Evolutionary conservation across 37 sponge, comb jelly and placozoan genomes (phyloP).

Genomic region (Theonella swinhoei): DNA sequence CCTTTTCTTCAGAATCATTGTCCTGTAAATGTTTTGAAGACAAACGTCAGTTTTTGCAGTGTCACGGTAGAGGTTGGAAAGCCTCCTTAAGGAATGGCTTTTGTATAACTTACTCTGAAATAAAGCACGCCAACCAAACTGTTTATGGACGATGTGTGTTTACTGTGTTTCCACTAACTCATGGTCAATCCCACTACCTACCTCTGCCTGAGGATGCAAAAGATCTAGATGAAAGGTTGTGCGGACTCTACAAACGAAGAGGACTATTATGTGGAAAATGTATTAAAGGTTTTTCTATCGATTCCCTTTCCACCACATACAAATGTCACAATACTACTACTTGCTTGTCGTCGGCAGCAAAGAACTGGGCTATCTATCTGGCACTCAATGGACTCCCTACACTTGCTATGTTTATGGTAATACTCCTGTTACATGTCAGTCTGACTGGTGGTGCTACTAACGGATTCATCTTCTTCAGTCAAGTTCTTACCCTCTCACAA

Average conservation of each 20-base stretch:
- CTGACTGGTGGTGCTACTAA: slow-evolving; percentile 24
- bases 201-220: neutral
- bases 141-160: neutral
- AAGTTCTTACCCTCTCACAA: slow-evolving; percentile 10
- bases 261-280: slow-evolving; percentile 9
- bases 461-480: slow-evolving; percentile 50
- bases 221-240: slow-evolving; percentile 13
- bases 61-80: neutral
- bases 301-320: slow-evolving; percentile 6
- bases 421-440: slow-evolving; percentile 24
- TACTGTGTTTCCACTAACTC: no score
- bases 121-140: neutral
- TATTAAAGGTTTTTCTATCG: neutral
- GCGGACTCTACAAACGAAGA: neutral
- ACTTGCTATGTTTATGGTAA: slow-evolving; percentile 11
- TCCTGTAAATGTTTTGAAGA: neutral
- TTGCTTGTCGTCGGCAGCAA: neutral
- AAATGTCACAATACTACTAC: slow-evolving; percentile 15
- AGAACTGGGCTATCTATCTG: neutral
- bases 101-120: neutral
- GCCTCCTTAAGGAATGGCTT: neutral
- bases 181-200: neutral
- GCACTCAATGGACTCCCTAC: slow-evolving; percentile 1
- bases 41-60: neutral
- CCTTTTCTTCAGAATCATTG: no score